Percentiles rank a stretch among this genome's conserved stretches.
These are phyloP conservation scores for Lymantria dispar DNA, from an alignment of 2,888 invertebrate genomes.

Conservation along the genomic window DNA sequence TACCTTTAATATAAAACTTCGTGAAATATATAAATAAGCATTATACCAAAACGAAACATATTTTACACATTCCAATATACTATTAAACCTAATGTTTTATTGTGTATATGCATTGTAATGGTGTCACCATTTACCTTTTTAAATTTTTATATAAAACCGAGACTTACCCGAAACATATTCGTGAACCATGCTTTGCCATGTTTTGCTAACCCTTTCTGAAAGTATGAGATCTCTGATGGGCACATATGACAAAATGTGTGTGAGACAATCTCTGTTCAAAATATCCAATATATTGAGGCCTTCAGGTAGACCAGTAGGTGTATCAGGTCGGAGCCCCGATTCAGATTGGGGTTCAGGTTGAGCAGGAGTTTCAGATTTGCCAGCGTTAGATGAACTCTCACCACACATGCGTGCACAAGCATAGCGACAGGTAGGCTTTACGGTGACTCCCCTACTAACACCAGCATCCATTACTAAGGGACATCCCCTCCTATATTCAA, in stretches of 20 bases:
- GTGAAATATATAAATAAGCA: too few relatives aligned
- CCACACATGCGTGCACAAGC: neutral
- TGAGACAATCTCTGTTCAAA: conserved; percentile 81
- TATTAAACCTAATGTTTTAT: too few relatives aligned
- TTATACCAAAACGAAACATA: too few relatives aligned
- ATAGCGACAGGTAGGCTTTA: neutral
- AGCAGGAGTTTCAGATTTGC: neutral
- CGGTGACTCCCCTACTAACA: neutral
- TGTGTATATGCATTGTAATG: neutral
- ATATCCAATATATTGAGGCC: conserved; percentile 62
- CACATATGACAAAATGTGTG: conserved; percentile 75
- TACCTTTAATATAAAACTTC: too few relatives aligned
- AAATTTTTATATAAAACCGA: neutral
- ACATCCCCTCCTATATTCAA: neutral
- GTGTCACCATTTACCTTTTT: neutral
- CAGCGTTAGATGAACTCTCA: neutral
- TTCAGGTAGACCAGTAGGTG: conserved; percentile 2
- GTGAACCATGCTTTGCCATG: conserved; percentile 77
- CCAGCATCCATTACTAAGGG: neutral
- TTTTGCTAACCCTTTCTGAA: conserved; percentile 82
- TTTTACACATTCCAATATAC: too few relatives aligned
- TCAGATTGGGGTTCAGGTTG: conserved; percentile 7
- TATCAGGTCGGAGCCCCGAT: neutral
- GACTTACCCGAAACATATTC: conserved; percentile 70
- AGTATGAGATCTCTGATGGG: conserved; percentile 77